Base-by-base conservation (phyloP, 2,797 vertebrate genomes). In the Telmatherina bonti region DNA sequence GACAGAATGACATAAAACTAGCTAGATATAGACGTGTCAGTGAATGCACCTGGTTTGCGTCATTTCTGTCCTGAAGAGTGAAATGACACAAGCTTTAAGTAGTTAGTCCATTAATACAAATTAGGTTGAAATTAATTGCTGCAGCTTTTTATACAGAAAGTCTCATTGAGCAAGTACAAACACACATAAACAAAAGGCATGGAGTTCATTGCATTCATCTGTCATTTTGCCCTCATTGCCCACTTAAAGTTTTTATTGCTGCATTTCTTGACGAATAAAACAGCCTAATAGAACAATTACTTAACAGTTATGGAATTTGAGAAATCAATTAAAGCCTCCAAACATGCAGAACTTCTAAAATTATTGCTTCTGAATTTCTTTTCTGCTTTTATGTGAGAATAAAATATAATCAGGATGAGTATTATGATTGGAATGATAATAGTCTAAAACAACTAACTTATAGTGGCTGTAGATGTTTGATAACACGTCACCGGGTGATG, bases 11-110 rank as follows among this genome's bases (percentile, higher is more conserved):
- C 33, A 12, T n/a, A 53, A 55, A 59, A 59, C 75, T 71, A 72
- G 59, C 71, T 60, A 57, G 62, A 65, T 12, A n/a, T 30, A 71
- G 15, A 7, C 20, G 31, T 41, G 69, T 67, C 60, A 65, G 49
- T 24, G 29, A 70, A 55, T 56, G 51, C 7, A 7, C 67, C 51
- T 45, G 33, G 29, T 62, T 35, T 27, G 8, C 29, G n/a, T 18
- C 5, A 20, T 33, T 68, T 20, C 26, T 52, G 45, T 52, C 26
- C 16, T 18, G 15, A 26, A 26, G 12, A 12, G 6, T 53, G 26
- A 29, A 26, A 5, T 30, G 15, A 30, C 1, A 54, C 27, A 15
- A 30, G 12, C 5, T 16, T 27, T 7, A 15, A 20, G 27, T 15
- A 16, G 52, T 27, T 13, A 9, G 26, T 18, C 9, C 2, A 1